Percentiles rank a stretch among this genome's conserved stretches.
These are phyloP conservation scores for Anoura caudifer DNA, from an alignment of 2,113 vertebrate species.

Conservation along the genomic window DNA sequence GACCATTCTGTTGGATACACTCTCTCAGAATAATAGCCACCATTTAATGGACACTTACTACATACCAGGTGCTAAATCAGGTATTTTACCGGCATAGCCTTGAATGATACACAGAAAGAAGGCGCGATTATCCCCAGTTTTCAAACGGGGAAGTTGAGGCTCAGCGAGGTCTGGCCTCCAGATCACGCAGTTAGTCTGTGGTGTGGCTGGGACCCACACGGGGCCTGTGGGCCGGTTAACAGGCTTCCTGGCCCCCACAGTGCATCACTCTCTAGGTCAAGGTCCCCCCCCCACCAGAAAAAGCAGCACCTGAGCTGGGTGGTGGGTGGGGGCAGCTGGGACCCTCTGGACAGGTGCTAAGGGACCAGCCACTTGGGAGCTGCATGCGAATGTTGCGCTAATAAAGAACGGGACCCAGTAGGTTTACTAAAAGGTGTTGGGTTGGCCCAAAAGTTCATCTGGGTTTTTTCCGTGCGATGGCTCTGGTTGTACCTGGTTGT, in stretches of 20 bases:
- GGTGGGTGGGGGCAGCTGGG: too few species aligned
- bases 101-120: neutral
- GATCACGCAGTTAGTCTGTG: neutral
- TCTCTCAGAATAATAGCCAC: neutral
- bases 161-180: neutral
- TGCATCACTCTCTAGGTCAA: neutral
- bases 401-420: neutral
- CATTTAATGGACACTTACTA: neutral
- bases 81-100: neutral
- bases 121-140: neutral
- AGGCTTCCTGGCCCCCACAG: too few species aligned
- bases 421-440: neutral
- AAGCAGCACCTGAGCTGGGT: neutral
- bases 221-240: neutral
- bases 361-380: neutral
- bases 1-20: neutral
- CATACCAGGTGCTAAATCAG: neutral
- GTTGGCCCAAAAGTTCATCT: too few species aligned
- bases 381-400: neutral
- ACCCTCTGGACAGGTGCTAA: neutral
- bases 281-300: rapidly evolving
- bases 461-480: too few species aligned
- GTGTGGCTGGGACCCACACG: neutral
- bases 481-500: too few species aligned
- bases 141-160: neutral